Evolutionary conservation across 2,888 invertebrate species (phyloP).

Genomic region (Tetanocera ferruginea): DNA sequence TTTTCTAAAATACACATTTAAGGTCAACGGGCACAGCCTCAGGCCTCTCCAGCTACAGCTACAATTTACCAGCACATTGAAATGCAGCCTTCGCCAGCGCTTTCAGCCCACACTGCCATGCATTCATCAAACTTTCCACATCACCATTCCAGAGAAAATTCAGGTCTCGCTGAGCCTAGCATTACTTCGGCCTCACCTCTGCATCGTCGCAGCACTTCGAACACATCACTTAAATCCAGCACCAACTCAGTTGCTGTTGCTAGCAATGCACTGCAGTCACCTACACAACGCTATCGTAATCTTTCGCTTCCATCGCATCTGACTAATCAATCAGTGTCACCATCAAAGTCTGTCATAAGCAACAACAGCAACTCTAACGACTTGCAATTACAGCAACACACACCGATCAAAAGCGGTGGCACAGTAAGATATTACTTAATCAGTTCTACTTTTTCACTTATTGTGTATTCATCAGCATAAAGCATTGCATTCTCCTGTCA

Average conservation of each 20-base stretch:
- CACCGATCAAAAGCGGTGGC: constrained; percentile 57
- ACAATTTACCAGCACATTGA: constrained; percentile 67
- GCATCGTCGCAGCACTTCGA: constrained; percentile 66
- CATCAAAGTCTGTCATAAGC: constrained; percentile 49
- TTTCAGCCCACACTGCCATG: constrained; percentile 4
- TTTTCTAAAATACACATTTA: background rate
- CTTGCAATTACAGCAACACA: constrained; percentile 61
- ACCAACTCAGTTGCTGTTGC: constrained; percentile 24
- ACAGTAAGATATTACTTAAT: background rate
- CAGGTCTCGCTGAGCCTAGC: constrained; percentile 43
- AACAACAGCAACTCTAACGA: constrained; percentile 46
- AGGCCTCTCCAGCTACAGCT: constrained; percentile 67
- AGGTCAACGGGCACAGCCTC: constrained; percentile 71
- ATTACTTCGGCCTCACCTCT: constrained; percentile 61
- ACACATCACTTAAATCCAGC: constrained; percentile 56
- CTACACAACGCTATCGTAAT: constrained; percentile 67
- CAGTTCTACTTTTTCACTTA: background rate
- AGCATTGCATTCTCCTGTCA: constrained; percentile 54
- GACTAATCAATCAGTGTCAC: constrained; percentile 51
- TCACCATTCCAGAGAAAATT: constrained; percentile 49
- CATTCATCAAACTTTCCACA: constrained; percentile 15
- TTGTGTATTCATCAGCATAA: constrained; percentile 51
- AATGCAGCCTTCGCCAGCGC: constrained; percentile 50
- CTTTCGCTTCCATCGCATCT: constrained; percentile 66
- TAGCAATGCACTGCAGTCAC: constrained; percentile 47